These are phyloP conservation scores for Theonella swinhoei DNA, from an alignment of 37 sponge, comb jelly and placozoan species.

Conservation along the genomic window DNA sequence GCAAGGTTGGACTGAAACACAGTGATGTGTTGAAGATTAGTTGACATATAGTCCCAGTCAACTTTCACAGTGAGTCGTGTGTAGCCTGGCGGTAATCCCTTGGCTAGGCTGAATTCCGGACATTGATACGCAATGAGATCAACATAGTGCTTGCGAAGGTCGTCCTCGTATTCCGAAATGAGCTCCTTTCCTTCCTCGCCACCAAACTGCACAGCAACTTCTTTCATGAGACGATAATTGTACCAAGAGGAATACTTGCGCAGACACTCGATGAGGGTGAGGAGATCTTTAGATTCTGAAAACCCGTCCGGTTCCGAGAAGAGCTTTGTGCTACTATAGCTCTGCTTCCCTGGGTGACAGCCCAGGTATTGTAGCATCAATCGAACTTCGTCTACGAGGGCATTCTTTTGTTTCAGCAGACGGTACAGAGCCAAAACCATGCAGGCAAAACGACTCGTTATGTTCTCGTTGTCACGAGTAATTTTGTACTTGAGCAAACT, in stretches of 20 bases:
- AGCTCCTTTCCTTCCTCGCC: slow-evolving; percentile 15
- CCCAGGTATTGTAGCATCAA: slow-evolving; percentile 28
- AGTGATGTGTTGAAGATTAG: slow-evolving; percentile 19
- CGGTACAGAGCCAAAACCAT: slow-evolving; percentile 23
- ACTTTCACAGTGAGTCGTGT: slow-evolving; percentile 25
- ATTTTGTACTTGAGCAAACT: slow-evolving; percentile 9
- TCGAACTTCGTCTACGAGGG: slow-evolving; percentile 15
- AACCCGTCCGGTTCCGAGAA: background rate
- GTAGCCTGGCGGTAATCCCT: slow-evolving; percentile 20
- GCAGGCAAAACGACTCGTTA: slow-evolving; percentile 20
- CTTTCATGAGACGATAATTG: slow-evolving; percentile 33
- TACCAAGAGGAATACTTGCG: slow-evolving; percentile 51
- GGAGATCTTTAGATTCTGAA: slow-evolving; percentile 5
- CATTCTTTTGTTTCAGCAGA: slow-evolving; percentile 13
- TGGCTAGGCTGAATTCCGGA: slow-evolving; percentile 28
- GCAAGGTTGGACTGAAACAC: slow-evolving; percentile 11
- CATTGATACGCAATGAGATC: slow-evolving; percentile 29
- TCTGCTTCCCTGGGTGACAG: background rate
- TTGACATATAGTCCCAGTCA: slow-evolving; percentile 26
- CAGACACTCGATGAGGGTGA: slow-evolving; percentile 12
- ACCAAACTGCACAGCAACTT: slow-evolving; percentile 23
- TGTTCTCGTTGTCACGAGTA: background rate
- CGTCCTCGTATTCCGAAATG: slow-evolving; percentile 14
- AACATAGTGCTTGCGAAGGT: background rate
- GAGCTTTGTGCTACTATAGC: background rate